phyloP scores from a whole-genome alignment of 2,797 vertebrate genomes.

The Chiloscyllium punctatum region DNA sequence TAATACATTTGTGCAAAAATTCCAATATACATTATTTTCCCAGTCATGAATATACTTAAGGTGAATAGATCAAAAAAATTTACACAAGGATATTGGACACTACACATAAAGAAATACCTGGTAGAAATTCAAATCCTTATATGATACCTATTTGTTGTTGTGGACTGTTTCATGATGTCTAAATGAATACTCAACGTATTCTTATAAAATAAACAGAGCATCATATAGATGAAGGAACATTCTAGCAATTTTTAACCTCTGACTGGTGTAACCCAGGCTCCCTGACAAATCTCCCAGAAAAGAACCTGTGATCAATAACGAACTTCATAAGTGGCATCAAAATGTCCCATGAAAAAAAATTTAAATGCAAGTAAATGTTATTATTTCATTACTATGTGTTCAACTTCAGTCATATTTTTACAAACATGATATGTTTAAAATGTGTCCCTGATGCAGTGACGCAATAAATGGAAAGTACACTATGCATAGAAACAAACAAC shows the following conservation, averaged over 20 bases:
- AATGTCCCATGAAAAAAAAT: neutral
- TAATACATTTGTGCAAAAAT: neutral
- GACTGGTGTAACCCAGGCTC: neutral
- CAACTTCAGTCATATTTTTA: neutral
- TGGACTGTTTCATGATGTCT: neutral
- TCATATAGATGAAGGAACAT: neutral
- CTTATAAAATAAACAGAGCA: neutral
- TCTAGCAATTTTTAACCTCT: neutral
- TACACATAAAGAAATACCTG: neutral
- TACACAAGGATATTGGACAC: neutral
- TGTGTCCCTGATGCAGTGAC: neutral
- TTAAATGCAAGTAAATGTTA: neutral
- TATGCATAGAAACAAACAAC: slow-evolving; percentile 10
- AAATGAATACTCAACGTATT: neutral
- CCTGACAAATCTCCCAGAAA: neutral
- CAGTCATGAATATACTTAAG: neutral
- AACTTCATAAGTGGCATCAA: neutral
- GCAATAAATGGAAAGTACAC: neutral
- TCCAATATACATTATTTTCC: too few species aligned
- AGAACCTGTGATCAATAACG: neutral
- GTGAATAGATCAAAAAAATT: neutral
- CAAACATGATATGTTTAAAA: neutral
- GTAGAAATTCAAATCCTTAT: neutral
- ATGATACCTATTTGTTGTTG: neutral
- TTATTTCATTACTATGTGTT: neutral